phyloP scores from a whole-genome alignment of 2,113 vertebrate genomes.

The Catharus fuscescens region DNA sequence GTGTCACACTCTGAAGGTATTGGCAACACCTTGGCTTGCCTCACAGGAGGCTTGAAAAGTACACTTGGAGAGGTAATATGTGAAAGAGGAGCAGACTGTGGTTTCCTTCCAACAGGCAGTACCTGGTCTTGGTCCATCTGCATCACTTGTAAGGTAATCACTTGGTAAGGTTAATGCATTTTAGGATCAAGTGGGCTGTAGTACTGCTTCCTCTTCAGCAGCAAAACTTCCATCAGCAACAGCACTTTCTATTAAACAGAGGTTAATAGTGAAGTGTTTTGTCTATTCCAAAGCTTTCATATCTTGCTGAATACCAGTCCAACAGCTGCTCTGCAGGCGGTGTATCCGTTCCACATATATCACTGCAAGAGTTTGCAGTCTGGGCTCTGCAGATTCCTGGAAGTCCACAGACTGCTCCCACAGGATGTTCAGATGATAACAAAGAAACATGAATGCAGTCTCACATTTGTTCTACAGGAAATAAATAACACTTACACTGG shows the following conservation, averaged over 20 bases:
- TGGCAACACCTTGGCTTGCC: not conserved
- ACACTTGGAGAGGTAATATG: not conserved
- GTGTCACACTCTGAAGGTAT: not conserved
- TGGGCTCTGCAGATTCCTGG: not conserved
- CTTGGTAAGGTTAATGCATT: not conserved
- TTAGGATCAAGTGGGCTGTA: not conserved
- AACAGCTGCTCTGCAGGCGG: not conserved
- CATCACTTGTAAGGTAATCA: not conserved
- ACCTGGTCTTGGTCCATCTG: rapidly evolving
- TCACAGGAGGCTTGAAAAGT: not conserved
- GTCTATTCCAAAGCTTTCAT: not conserved
- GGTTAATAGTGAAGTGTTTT: not conserved
- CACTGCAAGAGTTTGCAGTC: not conserved
- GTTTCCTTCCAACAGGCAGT: not conserved
- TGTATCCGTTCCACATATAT: not conserved
- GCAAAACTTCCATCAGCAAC: not conserved
- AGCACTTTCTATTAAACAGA: not conserved
- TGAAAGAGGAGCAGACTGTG: not conserved
- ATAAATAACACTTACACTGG: not conserved
- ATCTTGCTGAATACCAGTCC: not conserved
- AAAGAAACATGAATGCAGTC: not conserved
- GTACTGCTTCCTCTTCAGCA: not conserved
- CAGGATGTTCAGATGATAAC: not conserved
- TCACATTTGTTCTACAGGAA: not conserved
- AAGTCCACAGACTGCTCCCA: not conserved